A percentile compares a stretch with the other conserved stretches of the same genome.
phyloP scores from a whole-genome alignment of 1,140 invertebrate species.

The Papilio dardanus region DNA sequence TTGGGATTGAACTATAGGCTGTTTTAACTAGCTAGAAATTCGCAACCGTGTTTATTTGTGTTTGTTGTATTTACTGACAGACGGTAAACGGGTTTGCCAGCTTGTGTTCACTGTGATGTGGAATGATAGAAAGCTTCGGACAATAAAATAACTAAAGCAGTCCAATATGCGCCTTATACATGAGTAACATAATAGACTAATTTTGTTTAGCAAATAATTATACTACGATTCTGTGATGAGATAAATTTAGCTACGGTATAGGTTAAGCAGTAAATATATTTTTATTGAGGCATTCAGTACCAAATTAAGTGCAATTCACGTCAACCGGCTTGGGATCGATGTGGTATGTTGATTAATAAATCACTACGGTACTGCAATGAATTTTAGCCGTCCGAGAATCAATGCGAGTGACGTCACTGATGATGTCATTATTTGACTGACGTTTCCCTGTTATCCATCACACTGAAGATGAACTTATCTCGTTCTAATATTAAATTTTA shows the following conservation, averaged over 20 bases:
- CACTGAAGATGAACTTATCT: neutral
- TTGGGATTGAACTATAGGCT: neutral
- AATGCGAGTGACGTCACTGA: neutral
- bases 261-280: neutral
- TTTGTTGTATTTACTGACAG: neutral
- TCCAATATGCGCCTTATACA: neutral
- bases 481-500: no score
- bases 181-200: neutral
- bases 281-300: neutral
- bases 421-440: neutral
- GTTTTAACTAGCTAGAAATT: neutral
- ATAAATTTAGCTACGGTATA: neutral
- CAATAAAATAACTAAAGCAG: neutral
- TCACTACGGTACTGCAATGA: conserved; percentile 11
- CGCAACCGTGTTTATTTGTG: neutral
- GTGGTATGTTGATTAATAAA: conserved; percentile 16
- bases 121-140: neutral
- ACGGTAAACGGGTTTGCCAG: neutral
- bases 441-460: no score
- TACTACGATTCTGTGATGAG: neutral
- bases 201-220: neutral
- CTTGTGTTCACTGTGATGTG: neutral
- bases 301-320: conserved; percentile 11
- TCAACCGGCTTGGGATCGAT: conserved; percentile 11
- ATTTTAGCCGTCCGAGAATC: conserved; percentile 2